These are phyloP conservation scores for Eulimnadia texana DNA, from an alignment of 1,140 invertebrate genomes.

Conservation along the genomic window DNA sequence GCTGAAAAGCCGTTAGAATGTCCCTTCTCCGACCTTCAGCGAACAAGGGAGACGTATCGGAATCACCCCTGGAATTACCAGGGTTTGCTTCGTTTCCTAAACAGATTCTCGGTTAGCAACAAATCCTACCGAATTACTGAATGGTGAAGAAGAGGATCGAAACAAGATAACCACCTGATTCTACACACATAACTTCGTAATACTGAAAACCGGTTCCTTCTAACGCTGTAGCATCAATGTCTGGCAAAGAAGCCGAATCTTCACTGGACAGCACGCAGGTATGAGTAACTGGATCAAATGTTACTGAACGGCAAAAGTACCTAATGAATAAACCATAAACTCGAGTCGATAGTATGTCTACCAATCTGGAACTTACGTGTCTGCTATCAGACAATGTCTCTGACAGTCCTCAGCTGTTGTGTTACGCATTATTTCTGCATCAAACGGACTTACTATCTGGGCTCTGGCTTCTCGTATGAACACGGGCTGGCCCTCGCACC, in stretches of 20 bases:
- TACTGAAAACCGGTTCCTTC: slow-evolving; percentile 19
- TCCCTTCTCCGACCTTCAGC: slow-evolving; percentile 61
- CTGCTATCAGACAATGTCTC: slow-evolving; percentile 55
- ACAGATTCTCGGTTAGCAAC: neutral
- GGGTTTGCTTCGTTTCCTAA: slow-evolving; percentile 7
- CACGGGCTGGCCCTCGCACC: slow-evolving; percentile 67
- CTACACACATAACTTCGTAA: slow-evolving; percentile 24
- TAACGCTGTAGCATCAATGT: slow-evolving; percentile 50
- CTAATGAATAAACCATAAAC: slow-evolving; percentile 32
- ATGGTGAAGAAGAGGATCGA: too few species aligned
- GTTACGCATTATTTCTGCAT: slow-evolving; percentile 69
- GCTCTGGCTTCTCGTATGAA: slow-evolving; percentile 81
- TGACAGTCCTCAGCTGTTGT: slow-evolving; percentile 71
- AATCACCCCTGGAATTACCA: neutral
- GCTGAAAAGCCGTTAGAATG: slow-evolving; percentile 58
- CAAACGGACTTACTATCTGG: slow-evolving; percentile 67
- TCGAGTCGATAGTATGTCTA: too few species aligned
- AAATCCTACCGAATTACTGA: neutral
- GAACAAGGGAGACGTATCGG: slow-evolving; percentile 58
- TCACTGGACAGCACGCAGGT: slow-evolving; percentile 75
- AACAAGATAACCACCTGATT: slow-evolving; percentile 27
- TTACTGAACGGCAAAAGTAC: slow-evolving; percentile 76
- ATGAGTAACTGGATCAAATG: slow-evolving; percentile 69
- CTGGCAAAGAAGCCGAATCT: slow-evolving; percentile 71
- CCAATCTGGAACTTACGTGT: slow-evolving; percentile 49